phyloP scores from a whole-genome alignment of 2,797 vertebrate species.

The Anas capensis region DNA sequence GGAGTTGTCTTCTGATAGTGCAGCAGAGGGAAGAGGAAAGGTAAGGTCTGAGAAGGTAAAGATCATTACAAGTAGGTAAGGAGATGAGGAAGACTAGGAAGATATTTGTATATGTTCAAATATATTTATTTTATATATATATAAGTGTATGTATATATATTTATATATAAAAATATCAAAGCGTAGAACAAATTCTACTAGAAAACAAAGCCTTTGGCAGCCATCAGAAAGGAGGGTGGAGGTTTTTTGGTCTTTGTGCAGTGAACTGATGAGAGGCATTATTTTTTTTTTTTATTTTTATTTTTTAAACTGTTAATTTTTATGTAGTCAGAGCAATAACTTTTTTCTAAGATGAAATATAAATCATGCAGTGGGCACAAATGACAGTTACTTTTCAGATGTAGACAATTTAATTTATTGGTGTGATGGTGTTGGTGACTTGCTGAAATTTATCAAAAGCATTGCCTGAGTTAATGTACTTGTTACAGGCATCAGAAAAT shows the following conservation, averaged over 20 bases:
- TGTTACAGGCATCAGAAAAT: background rate
- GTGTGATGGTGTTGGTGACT: background rate
- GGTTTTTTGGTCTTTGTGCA: background rate
- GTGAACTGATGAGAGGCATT: background rate
- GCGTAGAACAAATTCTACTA: background rate
- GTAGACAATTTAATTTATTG: background rate
- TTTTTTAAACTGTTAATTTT: background rate
- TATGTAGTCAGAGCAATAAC: background rate
- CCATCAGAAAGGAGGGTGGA: background rate
- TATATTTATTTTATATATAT: too few relatives aligned
- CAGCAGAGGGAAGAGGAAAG: background rate
- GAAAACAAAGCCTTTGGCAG: background rate
- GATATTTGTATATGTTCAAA: background rate
- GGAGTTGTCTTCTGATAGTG: background rate
- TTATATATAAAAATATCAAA: background rate
- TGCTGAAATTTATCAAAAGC: background rate
- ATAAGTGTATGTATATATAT: too few relatives aligned
- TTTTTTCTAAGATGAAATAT: background rate
- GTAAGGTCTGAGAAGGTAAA: background rate
- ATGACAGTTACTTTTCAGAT: background rate
- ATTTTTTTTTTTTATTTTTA: too few relatives aligned
- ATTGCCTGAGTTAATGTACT: background rate
- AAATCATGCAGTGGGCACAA: background rate
- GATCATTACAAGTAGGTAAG: background rate
- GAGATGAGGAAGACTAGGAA: background rate